Evolutionary conservation across 2,797 vertebrate genomes (phyloP).

Genomic region (Sphenodon punctatus): DNA sequence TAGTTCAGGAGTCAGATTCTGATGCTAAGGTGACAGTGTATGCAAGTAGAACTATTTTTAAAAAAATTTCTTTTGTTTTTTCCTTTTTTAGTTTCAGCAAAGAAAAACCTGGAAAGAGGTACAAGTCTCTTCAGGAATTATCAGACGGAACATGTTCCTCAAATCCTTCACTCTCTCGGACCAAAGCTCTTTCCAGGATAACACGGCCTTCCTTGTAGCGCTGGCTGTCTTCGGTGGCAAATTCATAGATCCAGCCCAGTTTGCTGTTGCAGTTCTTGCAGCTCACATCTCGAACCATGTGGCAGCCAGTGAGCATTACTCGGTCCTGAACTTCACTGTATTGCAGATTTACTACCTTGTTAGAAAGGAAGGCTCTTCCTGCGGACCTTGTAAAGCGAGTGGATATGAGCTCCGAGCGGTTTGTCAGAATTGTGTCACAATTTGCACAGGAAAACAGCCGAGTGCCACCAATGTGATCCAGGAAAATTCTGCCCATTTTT

Average conservation of each 20-base stretch:
- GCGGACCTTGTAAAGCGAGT: constrained; percentile 97
- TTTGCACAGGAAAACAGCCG: constrained; percentile 98
- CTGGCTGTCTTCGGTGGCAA: constrained; percentile 98
- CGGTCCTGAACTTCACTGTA: constrained; percentile 98
- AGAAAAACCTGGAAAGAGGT: constrained; percentile 66
- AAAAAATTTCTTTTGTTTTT: constrained; percentile 57
- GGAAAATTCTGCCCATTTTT: constrained; percentile 95
- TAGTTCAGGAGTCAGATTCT: constrained; percentile 78
- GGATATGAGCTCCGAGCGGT: constrained; percentile 96
- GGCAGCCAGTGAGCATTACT: constrained; percentile 96
- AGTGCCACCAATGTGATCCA: constrained; percentile 97
- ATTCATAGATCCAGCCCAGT: constrained; percentile 98
- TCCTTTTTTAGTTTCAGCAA: constrained; percentile 72
- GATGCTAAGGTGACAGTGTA: constrained; percentile 84
- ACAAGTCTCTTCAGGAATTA: constrained; percentile 85
- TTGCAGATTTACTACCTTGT: constrained; percentile 98
- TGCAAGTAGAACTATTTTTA: constrained; percentile 74
- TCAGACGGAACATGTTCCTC: constrained; percentile 97
- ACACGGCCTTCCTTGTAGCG: constrained; percentile 97
- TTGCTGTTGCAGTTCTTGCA: constrained; percentile 99
- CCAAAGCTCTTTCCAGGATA: constrained; percentile 95
- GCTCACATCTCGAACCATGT: constrained; percentile 98
- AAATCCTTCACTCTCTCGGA: constrained; percentile 96
- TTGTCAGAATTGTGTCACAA: constrained; percentile 97
- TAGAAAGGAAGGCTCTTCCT: constrained; percentile 96